These are phyloP conservation scores for Equus quagga DNA, from an alignment of 2,113 vertebrate species.

Conservation along the genomic window DNA sequence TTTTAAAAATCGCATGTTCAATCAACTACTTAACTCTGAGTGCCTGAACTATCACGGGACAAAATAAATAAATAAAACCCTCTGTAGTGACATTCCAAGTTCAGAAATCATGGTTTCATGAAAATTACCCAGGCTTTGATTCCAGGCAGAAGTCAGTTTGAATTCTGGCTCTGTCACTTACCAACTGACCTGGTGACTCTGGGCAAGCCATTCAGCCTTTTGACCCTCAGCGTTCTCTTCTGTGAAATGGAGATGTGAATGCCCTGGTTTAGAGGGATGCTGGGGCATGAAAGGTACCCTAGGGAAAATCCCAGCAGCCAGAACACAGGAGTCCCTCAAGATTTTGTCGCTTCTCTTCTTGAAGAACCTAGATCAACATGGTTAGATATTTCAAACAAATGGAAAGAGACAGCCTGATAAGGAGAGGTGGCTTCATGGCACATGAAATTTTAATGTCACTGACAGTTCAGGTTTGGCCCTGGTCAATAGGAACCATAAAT, in stretches of 20 bases:
- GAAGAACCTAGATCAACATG: conserved; percentile 15
- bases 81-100: conserved; percentile 49
- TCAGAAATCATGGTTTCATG: conserved; percentile 61
- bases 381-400: conserved; percentile 60
- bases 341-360: conserved; percentile 13
- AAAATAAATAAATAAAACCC: conserved; percentile 73
- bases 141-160: background rate
- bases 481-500: conserved; percentile 79
- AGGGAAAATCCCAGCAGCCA: background rate
- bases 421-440: background rate
- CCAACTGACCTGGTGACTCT: background rate
- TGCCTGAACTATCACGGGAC: conserved; percentile 26
- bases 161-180: conserved; percentile 52
- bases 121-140: conserved; percentile 65
- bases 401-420: conserved; percentile 67
- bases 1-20: conserved; percentile 49
- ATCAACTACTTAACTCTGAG: conserved; percentile 10
- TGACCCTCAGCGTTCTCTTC: background rate
- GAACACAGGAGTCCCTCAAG: background rate
- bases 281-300: background rate
- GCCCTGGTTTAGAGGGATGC: background rate
- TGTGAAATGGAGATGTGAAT: background rate
- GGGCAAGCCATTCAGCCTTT: conserved; percentile 9
- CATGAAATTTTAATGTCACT: conserved; percentile 80
- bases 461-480: conserved; percentile 75